A percentile compares a stretch with the other conserved stretches of the same genome.
phyloP scores from a whole-genome alignment of 2,797 vertebrate genomes.

The Syndactyla subalaris region DNA sequence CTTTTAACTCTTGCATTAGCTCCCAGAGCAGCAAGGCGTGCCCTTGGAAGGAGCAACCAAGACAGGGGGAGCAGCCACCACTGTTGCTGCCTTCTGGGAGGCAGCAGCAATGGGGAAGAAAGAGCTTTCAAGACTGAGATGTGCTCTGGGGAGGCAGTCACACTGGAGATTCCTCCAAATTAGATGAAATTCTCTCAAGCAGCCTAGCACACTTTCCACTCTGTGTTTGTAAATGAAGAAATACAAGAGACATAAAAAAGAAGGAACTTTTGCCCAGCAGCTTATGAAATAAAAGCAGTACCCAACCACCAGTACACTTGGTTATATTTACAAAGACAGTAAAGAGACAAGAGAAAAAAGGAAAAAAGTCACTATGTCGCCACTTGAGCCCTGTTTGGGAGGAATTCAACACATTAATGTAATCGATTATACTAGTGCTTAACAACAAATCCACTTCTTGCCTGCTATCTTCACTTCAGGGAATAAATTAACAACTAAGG shows the following conservation, averaged over 20 bases:
- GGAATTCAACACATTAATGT: not conserved
- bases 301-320: not conserved
- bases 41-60: not conserved
- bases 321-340: not conserved
- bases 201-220: not conserved
- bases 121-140: not conserved
- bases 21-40: not conserved
- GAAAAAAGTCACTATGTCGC: not conserved
- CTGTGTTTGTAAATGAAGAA: not conserved
- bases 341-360: not conserved
- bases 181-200: not conserved
- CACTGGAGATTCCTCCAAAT: not conserved
- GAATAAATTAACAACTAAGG: rapidly evolving
- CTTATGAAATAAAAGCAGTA: not conserved
- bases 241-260: not conserved
- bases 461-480: not conserved
- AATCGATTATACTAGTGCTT: not conserved
- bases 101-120: not conserved
- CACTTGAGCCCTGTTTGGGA: not conserved
- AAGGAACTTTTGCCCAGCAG: not conserved
- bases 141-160: not conserved
- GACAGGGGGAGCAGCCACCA: not conserved
- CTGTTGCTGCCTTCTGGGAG: not conserved
- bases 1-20: not conserved
- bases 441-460: not conserved